These are phyloP conservation scores for Corynorhinus townsendii DNA, from an alignment of 2,113 vertebrate genomes.

Conservation along the genomic window DNA sequence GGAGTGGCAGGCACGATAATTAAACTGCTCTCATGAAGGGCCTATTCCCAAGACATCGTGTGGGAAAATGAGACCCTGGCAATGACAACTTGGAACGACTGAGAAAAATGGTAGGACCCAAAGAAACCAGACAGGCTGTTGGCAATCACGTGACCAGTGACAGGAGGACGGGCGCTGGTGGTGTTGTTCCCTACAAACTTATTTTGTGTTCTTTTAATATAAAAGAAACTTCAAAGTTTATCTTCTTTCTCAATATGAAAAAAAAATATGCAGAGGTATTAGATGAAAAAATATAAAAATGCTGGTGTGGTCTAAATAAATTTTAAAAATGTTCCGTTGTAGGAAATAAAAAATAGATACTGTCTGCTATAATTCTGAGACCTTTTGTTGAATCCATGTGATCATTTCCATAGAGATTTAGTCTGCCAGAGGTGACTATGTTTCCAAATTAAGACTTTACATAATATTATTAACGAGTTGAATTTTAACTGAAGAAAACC, in stretches of 20 bases:
- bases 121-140: background rate
- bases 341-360: constrained; percentile 56
- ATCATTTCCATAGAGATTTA: background rate
- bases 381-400: background rate
- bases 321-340: constrained; percentile 2
- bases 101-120: constrained; percentile 1
- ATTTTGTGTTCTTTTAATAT: constrained; percentile 69
- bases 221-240: constrained; percentile 65
- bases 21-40: constrained; percentile 30
- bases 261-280: constrained; percentile 60
- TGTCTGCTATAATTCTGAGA: background rate
- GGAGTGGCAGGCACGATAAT: constrained; percentile 7
- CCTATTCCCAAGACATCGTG: background rate
- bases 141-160: background rate
- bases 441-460: background rate
- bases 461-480: constrained; percentile 3
- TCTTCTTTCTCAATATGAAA: constrained; percentile 72
- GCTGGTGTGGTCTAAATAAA: constrained; percentile 61
- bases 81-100: background rate
- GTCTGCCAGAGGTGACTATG: background rate
- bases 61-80: constrained; percentile 27
- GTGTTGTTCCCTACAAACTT: constrained; percentile 33
- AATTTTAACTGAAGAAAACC: background rate
- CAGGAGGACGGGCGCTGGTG: constrained; percentile 20
- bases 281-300: constrained; percentile 72